Evolutionary conservation across 2,797 vertebrate genomes (phyloP).

Genomic region (Gymnothorax javanicus): DNA sequence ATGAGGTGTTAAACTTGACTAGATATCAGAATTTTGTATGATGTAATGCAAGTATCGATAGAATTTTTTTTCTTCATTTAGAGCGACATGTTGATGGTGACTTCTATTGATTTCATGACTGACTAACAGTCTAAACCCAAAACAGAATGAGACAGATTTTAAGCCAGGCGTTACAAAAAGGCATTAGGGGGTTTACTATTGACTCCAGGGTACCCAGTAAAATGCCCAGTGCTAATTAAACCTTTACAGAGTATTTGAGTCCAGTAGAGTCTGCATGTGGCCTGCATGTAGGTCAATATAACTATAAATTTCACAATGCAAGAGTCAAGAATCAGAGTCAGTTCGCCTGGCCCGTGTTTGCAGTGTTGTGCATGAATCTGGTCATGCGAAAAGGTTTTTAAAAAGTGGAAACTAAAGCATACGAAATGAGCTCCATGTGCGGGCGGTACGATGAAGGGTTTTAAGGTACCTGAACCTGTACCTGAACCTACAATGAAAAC

Average conservation of each 20-base stretch:
- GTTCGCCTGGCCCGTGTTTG: neutral
- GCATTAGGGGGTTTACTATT: neutral
- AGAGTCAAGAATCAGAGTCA: neutral
- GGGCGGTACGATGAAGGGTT: neutral
- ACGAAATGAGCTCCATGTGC: neutral
- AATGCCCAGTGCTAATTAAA: neutral
- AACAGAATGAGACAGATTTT: neutral
- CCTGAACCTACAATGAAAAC: neutral
- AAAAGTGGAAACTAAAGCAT: neutral
- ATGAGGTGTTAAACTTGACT: no score
- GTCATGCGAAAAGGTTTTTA: neutral
- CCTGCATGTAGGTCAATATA: neutral
- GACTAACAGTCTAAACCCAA: neutral
- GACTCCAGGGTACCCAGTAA: neutral
- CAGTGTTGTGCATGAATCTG: neutral
- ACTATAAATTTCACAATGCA: neutral
- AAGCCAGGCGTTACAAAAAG: no score
- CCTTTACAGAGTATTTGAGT: no score
- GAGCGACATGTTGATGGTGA: neutral
- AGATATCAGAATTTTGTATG: no score
- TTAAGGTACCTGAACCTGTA: neutral
- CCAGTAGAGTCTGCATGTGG: neutral
- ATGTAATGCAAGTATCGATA: no score
- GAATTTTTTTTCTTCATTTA: no score
- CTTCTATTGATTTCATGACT: neutral